phyloP scores from a whole-genome alignment of 2,888 invertebrate genomes.

The Drosophila basisetae region DNA sequence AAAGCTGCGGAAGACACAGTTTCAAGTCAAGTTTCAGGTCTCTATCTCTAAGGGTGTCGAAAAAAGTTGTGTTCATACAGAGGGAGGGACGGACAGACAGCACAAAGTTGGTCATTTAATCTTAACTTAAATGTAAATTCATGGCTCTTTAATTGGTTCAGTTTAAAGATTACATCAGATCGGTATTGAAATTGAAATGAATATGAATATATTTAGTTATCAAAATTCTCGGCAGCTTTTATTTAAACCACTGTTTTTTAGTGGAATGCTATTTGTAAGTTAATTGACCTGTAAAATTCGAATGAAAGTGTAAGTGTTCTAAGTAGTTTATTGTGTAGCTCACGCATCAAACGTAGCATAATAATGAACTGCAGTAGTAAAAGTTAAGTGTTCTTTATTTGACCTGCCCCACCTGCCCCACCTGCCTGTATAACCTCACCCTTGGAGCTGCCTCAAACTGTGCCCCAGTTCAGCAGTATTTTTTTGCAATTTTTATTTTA shows the following conservation, averaged over 20 bases:
- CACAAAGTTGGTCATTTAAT: slow-evolving; percentile 22
- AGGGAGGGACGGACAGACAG: too few species aligned
- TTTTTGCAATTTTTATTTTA: slow-evolving; percentile 30
- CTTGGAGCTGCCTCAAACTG: neutral
- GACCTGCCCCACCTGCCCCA: neutral
- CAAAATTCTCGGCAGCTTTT: neutral
- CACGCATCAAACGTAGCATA: neutral
- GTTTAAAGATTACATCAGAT: slow-evolving; percentile 22
- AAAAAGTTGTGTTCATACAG: too few species aligned
- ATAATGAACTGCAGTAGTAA: neutral
- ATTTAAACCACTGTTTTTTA: neutral
- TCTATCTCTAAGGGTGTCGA: too few species aligned
- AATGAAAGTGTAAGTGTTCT: neutral
- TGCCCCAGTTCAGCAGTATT: slow-evolving; percentile 9
- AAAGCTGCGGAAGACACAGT: too few species aligned
- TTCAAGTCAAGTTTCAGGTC: too few species aligned
- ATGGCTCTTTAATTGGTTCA: neutral
- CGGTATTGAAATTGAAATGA: neutral
- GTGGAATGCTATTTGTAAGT: neutral
- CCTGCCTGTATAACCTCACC: neutral
- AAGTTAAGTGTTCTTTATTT: slow-evolving; percentile 1
- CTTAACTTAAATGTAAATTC: slow-evolving; percentile 28
- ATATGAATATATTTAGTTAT: neutral
- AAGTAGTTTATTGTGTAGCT: neutral
- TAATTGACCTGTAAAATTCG: neutral